Evolutionary conservation across 2,113 vertebrate genomes (phyloP), one percentile per base, ranked within the genome.

Genomic region (Gymnorhina tibicen): DNA sequence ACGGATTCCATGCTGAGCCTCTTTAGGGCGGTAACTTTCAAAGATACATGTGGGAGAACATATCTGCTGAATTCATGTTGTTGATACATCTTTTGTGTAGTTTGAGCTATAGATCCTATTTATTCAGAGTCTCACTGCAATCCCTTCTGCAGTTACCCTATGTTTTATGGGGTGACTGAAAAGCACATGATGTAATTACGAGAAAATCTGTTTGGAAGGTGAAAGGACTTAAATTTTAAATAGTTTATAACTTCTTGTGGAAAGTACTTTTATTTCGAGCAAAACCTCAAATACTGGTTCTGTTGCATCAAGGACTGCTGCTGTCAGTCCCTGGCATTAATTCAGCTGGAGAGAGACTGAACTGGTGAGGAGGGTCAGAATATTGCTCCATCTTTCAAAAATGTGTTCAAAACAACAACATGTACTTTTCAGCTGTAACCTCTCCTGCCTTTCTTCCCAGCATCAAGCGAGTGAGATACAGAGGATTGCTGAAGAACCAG

Each of bases 371-470:
- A 92, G 72, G 80, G 82, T 93, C 44, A 75, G 49, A 60, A 46
- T 60, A 78, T 52, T 5, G 0, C 23, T 95, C 30, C 39, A 26
- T 47, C 69, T 89, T 92, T 67, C 73, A 95, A 86, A 96, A 94
- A 46, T 42, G 10, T 53, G 66, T 76, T 89, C 64, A 60, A 93
- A 94, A 93, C 68, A 96, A 89, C 64, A 72, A 58, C 41, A 33
- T 60, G 69, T 78, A 22, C 88, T 93, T 95, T 93, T 70, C 72
- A 86, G 59, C 50, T 88, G n/a, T 79, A 94, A 91, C 22, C 26
- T 81, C 47, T 91, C 50, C 73, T 63, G 68, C 44, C 35, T 95
- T 16, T 78, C 42, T 78, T 78, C 52, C 52, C 60, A 84, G 68
- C 26, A 58, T 56, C 69, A 68, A 66, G 78, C 0, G 0, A 91